These are phyloP conservation scores for Passerina amoena DNA, from an alignment of 2,113 vertebrate genomes.

Conservation along the genomic window DNA sequence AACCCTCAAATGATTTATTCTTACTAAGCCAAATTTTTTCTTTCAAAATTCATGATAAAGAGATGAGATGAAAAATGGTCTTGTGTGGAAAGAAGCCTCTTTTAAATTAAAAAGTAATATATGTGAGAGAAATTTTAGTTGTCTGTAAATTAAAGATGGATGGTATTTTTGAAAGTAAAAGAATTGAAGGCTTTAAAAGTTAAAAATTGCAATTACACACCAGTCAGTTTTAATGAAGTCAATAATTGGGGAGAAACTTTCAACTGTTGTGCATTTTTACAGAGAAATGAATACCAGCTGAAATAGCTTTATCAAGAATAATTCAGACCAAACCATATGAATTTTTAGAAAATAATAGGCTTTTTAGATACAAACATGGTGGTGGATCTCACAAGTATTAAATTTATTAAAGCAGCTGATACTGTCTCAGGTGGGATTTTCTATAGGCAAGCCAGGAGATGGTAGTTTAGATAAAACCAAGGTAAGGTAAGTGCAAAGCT, in stretches of 20 bases:
- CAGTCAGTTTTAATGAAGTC: not conserved
- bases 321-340: not conserved
- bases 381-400: not conserved
- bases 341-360: not conserved
- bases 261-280: not conserved
- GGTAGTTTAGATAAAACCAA: conserved; percentile 12
- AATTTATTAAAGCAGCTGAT: not conserved
- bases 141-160: not conserved
- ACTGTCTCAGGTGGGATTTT: not conserved
- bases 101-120: not conserved
- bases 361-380: not conserved
- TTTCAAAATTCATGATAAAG: not conserved
- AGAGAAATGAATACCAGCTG: not conserved
- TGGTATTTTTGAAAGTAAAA: not conserved
- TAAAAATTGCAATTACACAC: not conserved
- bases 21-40: not conserved
- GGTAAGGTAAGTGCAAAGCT: not conserved
- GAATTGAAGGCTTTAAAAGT: not conserved
- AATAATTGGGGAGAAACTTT: not conserved
- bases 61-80: not conserved
- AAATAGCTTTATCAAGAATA: not conserved
- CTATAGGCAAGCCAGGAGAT: not conserved
- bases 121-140: not conserved
- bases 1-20: not conserved
- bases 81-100: not conserved